These are phyloP conservation scores for Anguilla rostrata DNA, from an alignment of 2,113 vertebrate genomes.

Conservation along the genomic window DNA sequence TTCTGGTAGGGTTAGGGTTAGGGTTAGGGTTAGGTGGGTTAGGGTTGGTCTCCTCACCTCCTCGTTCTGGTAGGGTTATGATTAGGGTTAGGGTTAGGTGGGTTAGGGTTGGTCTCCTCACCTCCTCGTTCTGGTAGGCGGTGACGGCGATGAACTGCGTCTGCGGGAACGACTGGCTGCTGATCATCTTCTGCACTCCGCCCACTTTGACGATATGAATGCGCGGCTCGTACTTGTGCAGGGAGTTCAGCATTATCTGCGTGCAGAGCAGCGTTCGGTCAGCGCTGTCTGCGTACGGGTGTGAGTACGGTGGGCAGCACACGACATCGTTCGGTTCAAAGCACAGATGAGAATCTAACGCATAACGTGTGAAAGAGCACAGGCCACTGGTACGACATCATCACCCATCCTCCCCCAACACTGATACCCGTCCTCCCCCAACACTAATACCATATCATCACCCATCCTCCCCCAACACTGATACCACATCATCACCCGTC, in stretches of 20 bases:
- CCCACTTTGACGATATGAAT: conserved; percentile 79
- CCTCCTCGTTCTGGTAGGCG: conserved; percentile 79
- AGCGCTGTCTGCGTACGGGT: too few relatives aligned
- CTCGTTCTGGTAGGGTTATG: too few relatives aligned
- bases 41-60: too few relatives aligned
- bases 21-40: too few relatives aligned
- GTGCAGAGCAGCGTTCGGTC: background rate
- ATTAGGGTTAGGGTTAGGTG: too few relatives aligned
- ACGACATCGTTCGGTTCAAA: too few relatives aligned
- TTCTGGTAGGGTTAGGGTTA: too few relatives aligned
- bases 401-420: too few relatives aligned
- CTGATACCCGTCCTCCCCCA: background rate
- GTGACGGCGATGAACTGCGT: conserved; percentile 80
- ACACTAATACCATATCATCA: conserved; percentile 27
- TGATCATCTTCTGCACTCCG: conserved; percentile 78
- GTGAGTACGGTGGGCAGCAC: too few relatives aligned
- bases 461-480: too few relatives aligned
- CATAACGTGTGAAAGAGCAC: too few relatives aligned
- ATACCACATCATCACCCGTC: conserved; percentile 55
- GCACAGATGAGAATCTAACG: too few relatives aligned
- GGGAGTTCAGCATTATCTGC: conserved; percentile 79
- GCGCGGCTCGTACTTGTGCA: conserved; percentile 78
- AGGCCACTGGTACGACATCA: background rate
- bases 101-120: conserved; percentile 29
- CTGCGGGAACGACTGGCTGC: conserved; percentile 76